Evolutionary conservation across 2,797 vertebrate genomes (phyloP), one percentile per base, ranked within the genome.

Genomic region (Phrynocephalus guinanensis): DNA sequence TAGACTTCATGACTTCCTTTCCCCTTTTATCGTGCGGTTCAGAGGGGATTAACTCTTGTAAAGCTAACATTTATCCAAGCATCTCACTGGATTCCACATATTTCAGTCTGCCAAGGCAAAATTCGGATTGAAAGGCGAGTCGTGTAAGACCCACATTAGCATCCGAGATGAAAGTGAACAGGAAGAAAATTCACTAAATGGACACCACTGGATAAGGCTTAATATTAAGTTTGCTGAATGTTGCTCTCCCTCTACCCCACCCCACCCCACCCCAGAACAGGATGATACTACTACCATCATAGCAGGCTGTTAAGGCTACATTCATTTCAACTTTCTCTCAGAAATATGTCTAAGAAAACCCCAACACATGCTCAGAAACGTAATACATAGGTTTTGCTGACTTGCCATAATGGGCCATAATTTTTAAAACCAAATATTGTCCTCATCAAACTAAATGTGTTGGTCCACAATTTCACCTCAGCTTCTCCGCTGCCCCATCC

Each of bases 31-130:
- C 91, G 91, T 93, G 89, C 88, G 92, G 94, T 94, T 95, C 93
- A 95, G 91, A 93, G 87, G 88, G 94, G 91, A 94, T 91, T 93
- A 96, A 95, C 93, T 92, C 89, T 92, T 95, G 94, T 93, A 94
- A 94, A 94, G 91, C 89, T 87, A 90, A 90, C 93, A 94, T 90
- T 95, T 95, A 94, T 91, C 91, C 89, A 93, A 93, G 91, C 73
- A 30, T 73, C 76, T 80, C 94, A 87, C 75, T 92, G 92, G 94
- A 93, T 87, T 87, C 88, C 88, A 91, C 72, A 91, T 87, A 93
- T 88, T 88, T 92, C 82, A 89, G 88, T 76, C 87, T 94, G 92
- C 90, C 87, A 87, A 84, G 60, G 52, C 0, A 48, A 88, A 91
- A 91, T 93, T 89, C 87, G 86, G 89, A 94, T 90, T 3, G 18